These are phyloP conservation scores for Brachylomia viminalis DNA, from an alignment of 2,888 invertebrate species.

Conservation along the genomic window DNA sequence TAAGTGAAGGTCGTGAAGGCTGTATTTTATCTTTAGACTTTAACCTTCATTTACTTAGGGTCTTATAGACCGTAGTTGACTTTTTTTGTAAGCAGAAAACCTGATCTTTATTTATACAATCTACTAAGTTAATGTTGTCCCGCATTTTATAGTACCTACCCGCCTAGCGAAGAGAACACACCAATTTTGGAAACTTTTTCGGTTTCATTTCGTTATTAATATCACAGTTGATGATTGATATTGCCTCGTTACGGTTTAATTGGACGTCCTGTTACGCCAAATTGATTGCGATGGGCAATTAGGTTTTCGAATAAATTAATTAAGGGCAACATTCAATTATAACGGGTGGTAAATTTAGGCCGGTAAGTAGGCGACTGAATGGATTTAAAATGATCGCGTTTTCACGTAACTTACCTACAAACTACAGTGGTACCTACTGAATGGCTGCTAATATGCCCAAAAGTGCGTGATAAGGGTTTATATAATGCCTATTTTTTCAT, in stretches of 20 bases:
- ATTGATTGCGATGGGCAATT: slow-evolving; percentile 67
- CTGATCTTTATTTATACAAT: slow-evolving; percentile 26
- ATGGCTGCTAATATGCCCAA: slow-evolving; percentile 21
- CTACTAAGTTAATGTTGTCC: slow-evolving; percentile 17
- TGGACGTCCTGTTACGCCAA: slow-evolving; percentile 63
- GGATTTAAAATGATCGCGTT: slow-evolving; percentile 16
- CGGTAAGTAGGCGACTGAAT: slow-evolving; percentile 40
- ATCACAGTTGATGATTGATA: slow-evolving; percentile 62
- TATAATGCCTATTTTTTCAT: slow-evolving; percentile 1
- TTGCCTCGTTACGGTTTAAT: slow-evolving; percentile 64
- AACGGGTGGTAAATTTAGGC: slow-evolving; percentile 46
- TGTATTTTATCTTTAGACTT: slow-evolving; percentile 51
- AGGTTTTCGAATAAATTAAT: slow-evolving; percentile 66
- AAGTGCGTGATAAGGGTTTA: slow-evolving; percentile 19
- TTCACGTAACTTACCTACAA: neutral
- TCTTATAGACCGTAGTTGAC: slow-evolving; percentile 15
- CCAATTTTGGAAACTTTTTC: slow-evolving; percentile 24
- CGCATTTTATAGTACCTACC: slow-evolving; percentile 10
- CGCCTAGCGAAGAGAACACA: slow-evolving; percentile 4
- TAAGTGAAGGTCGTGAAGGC: slow-evolving; percentile 23
- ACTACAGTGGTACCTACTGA: neutral
- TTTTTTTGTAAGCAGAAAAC: slow-evolving; percentile 41
- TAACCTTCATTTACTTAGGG: slow-evolving; percentile 51
- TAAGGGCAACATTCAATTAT: slow-evolving; percentile 63
- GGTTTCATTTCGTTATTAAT: slow-evolving; percentile 41